phyloP scores from a whole-genome alignment of 2,888 invertebrate species.

The Bembecia ichneumoniformis region DNA sequence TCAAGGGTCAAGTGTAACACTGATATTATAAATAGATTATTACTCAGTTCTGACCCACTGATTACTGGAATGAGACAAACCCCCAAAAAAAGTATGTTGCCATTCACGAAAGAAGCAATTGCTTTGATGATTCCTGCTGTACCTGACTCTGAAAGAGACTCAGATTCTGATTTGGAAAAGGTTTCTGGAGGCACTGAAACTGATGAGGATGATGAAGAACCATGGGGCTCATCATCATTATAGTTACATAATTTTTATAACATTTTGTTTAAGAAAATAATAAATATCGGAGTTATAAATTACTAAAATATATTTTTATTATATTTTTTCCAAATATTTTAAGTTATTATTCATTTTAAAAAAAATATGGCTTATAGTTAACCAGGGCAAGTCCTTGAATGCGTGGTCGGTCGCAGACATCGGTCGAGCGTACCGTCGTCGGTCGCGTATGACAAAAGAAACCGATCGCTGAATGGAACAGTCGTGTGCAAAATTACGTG shows the following conservation, averaged over 20 bases:
- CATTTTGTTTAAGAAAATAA: too few relatives aligned
- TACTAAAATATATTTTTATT: too few relatives aligned
- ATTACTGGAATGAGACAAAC: background rate
- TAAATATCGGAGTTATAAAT: too few relatives aligned
- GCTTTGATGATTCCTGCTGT: too few relatives aligned
- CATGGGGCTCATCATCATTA: background rate
- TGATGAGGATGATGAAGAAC: background rate
- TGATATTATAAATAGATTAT: slow-evolving; percentile 12
- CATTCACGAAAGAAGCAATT: background rate
- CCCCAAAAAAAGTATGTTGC: background rate
- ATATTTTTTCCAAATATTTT: too few relatives aligned
- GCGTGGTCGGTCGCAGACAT: too few relatives aligned
- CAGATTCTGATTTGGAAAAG: background rate
- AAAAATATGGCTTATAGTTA: too few relatives aligned
- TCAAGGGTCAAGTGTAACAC: slow-evolving; percentile 10
- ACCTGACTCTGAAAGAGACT: slow-evolving; percentile 1
- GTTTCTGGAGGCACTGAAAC: background rate
- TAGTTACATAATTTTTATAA: too few relatives aligned
- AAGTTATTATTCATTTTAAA: too few relatives aligned
- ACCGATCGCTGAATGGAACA: background rate
- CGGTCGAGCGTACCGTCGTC: too few relatives aligned
- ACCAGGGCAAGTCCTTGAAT: too few relatives aligned
- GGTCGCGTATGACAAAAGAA: too few relatives aligned
- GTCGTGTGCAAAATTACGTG: background rate
- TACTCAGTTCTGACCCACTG: slow-evolving; percentile 12